Percentiles rank a stretch among this genome's conserved stretches.
Evolutionary conservation across 2,888 invertebrate species (phyloP).

Genomic region (Dioctria rufipes): DNA sequence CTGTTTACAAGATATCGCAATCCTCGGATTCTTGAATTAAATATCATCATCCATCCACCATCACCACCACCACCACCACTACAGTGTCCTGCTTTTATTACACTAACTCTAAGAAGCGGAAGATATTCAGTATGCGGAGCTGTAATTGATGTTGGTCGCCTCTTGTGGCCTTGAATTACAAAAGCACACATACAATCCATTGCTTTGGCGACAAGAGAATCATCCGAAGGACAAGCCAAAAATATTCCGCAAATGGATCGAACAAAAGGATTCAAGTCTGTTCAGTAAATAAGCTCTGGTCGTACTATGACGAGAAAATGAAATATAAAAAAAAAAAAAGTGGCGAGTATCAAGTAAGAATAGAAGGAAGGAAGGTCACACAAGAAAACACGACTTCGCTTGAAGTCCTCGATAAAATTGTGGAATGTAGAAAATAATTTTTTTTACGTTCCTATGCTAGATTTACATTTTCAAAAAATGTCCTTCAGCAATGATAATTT

Average conservation of each 20-base stretch:
- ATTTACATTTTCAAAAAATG: slow-evolving; percentile 39
- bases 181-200: neutral
- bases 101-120: neutral
- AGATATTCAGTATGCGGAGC: neutral
- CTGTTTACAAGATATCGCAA: neutral
- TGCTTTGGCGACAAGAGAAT: slow-evolving; percentile 14
- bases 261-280: slow-evolving; percentile 24
- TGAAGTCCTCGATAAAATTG: neutral
- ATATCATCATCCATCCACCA: neutral
- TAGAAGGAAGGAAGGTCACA: neutral
- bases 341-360: neutral
- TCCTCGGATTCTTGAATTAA: neutral
- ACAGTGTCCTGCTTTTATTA: neutral
- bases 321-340: neutral
- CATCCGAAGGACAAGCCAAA: slow-evolving; percentile 1
- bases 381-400: neutral
- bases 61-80: neutral
- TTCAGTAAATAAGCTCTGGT: neutral
- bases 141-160: neutral
- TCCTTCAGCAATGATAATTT: slow-evolving; percentile 43
- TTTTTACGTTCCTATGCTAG: neutral
- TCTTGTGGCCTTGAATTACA: slow-evolving; percentile 8
- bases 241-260: slow-evolving; percentile 1
- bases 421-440: slow-evolving; percentile 21
- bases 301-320: neutral